Percentiles rank a stretch among this genome's conserved stretches.
Conservation (phyloP, 1,140 invertebrate genomes). For the Drosophila asahinai region DNA sequence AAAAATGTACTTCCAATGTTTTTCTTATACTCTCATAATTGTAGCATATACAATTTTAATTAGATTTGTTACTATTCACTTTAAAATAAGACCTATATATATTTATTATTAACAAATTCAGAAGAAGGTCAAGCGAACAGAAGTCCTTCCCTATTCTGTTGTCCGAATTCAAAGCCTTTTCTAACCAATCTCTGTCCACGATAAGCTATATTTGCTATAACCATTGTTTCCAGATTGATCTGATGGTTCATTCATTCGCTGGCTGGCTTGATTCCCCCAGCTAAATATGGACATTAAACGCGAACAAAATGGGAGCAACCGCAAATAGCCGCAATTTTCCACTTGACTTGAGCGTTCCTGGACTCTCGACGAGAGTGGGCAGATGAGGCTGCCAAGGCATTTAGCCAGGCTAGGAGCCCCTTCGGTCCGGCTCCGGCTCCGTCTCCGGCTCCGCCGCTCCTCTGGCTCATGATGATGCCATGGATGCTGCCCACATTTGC, state of each 20-base stretch:
- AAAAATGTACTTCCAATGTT: too few species aligned
- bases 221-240: conserved; percentile 56
- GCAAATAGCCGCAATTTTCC: conserved; percentile 79
- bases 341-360: conserved; percentile 76
- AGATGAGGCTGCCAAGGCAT: conserved; percentile 58
- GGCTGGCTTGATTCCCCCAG: conserved; percentile 38
- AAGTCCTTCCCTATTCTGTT: not conserved
- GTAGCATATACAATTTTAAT: too few species aligned
- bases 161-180: not conserved
- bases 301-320: conserved; percentile 76
- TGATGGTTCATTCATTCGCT: conserved; percentile 54
- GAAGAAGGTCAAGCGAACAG: not conserved
- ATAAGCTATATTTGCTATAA: conserved; percentile 61
- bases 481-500: conserved; percentile 70
- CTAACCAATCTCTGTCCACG: conserved; percentile 26
- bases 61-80: too few species aligned
- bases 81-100: too few species aligned
- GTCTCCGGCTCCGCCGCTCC: conserved; percentile 6
- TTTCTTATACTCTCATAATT: too few species aligned
- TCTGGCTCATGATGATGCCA: conserved; percentile 44
- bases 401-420: conserved; percentile 32
- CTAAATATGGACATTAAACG: conserved; percentile 81
- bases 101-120: not conserved
- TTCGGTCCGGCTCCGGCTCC: conserved; percentile 1
- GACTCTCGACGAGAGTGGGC: conserved; percentile 59